A percentile compares a stretch with the other conserved stretches of the same genome.
phyloP scores from a whole-genome alignment of 2,797 vertebrate genomes.

The Scolopax bukidnonensis region DNA sequence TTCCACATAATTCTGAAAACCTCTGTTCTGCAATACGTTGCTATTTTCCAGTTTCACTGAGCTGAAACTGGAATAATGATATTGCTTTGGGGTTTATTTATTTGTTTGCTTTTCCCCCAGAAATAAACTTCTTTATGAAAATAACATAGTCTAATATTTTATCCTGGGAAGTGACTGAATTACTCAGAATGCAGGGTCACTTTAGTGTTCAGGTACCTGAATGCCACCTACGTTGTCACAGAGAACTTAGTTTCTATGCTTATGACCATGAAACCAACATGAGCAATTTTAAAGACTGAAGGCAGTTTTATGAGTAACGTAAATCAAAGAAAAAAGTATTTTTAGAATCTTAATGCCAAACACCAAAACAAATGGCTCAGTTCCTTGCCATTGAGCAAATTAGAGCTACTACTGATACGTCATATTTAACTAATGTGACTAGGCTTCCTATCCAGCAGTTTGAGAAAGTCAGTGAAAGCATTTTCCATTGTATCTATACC shows the following conservation, averaged over 20 bases:
- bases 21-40: neutral
- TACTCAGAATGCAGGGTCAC: neutral
- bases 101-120: neutral
- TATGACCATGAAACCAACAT: neutral
- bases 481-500: neutral
- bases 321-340: neutral
- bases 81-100: neutral
- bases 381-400: neutral
- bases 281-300: neutral
- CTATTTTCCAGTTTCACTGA: neutral
- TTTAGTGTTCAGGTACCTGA: neutral
- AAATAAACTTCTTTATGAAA: neutral
- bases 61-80: neutral
- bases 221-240: neutral
- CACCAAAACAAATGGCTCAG: neutral
- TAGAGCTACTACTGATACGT: rapidly evolving
- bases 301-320: neutral
- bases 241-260: neutral
- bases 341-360: neutral
- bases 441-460: neutral
- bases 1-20: neutral
- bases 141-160: neutral
- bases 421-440: neutral
- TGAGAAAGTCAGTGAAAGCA: neutral
- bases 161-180: neutral